These are phyloP conservation scores for Pelusios castaneus DNA, from an alignment of 2,113 vertebrate genomes.

Conservation along the genomic window DNA sequence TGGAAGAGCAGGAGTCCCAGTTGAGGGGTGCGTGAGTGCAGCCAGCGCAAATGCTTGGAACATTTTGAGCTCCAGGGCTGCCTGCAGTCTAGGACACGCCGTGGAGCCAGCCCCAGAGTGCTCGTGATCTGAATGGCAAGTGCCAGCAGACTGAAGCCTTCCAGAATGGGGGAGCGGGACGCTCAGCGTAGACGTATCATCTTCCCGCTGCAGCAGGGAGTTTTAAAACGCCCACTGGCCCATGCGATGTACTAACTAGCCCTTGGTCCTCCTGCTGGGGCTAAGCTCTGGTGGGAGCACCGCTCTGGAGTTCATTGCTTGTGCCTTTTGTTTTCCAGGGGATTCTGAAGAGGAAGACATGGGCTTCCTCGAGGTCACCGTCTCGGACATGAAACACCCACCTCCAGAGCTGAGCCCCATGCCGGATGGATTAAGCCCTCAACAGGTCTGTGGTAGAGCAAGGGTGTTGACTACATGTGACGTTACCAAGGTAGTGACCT, in stretches of 20 bases:
- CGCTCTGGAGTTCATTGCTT: not conserved
- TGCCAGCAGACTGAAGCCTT: not conserved
- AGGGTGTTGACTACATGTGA: accelerated
- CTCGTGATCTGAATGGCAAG: not conserved
- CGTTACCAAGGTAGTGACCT: not conserved
- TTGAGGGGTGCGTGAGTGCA: not conserved
- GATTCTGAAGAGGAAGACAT: slow-evolving; percentile 91
- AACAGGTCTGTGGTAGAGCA: slow-evolving; percentile 83
- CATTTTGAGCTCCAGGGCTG: not conserved
- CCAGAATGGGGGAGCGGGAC: not conserved
- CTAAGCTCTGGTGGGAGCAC: not conserved
- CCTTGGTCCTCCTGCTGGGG: not conserved
- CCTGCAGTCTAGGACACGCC: not conserved
- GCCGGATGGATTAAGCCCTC: slow-evolving; percentile 90
- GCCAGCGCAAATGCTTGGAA: not conserved
- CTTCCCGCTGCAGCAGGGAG: not conserved
- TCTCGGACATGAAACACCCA: slow-evolving; percentile 87
- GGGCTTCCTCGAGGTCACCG: slow-evolving; percentile 89
- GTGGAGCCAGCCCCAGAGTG: not conserved
- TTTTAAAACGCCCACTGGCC: not conserved
- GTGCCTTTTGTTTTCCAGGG: slow-evolving; percentile 72
- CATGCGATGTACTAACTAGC: not conserved
- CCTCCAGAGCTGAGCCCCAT: slow-evolving; percentile 91
- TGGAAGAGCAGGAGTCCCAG: no score
- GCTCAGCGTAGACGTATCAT: no score